Base-by-base conservation (phyloP, 2,113 vertebrate species). In the Pteruthius melanotis region DNA sequence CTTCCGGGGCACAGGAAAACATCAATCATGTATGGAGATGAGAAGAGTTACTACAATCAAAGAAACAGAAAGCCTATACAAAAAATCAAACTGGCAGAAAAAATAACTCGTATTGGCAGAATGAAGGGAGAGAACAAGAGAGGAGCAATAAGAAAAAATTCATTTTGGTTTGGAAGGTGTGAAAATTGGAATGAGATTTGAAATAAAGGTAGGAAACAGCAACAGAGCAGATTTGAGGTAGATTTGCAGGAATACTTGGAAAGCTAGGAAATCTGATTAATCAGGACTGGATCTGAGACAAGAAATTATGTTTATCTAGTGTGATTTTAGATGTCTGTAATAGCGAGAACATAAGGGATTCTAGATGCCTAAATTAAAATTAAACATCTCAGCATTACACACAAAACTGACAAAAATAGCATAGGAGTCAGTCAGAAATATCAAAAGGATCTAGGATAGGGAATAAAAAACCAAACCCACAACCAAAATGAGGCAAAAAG, bases 401-500 rank as follows among this genome's bases (percentile, higher is more conserved):
- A 31, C 5, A n/a, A 90, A 26, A 35, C 4, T 60, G 33, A 54
- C 5, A 77, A 53, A 76, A 68, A 15, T 59, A 27, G 35, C 13
- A 31, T 13, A 33, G 11, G 37, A 35, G 1, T 31, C 37, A 68
- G 21, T 59, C 26, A 59, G 37, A 68, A 86, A 37, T 59, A 68
- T 15, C 26, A 42, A 59, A 69, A 88, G 3, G 6, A 85, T 4
- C 31, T 23, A 74, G 23, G 35, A 54, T 26, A 45, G 4, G 5
- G 24, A 28, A 52, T 66, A 40, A 66, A 20, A 14, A 31, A 85
- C 15, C 5, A 50, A 26, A 27, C 4, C 3, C 27, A 44, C 5
- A 68, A n/a, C 4, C 0, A 61, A 66, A 81, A n/a, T 1, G 7
- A 54, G n/a, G 0, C 3, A 54, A 61, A 9, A 3, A 16, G 52